These are phyloP conservation scores for Drosophila dunni DNA, from an alignment of 1,140 invertebrate genomes.

Conservation along the genomic window DNA sequence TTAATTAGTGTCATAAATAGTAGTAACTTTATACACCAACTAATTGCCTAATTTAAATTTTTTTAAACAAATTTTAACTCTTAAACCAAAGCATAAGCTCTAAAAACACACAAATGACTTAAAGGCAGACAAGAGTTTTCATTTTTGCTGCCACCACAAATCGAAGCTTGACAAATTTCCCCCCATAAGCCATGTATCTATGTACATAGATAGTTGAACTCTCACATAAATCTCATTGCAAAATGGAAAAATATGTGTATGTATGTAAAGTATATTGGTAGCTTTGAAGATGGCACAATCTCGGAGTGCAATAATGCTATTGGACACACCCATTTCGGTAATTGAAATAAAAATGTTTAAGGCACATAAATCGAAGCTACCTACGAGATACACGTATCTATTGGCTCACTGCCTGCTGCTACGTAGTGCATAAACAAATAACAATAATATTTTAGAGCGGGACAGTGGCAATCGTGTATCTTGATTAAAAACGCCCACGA, in stretches of 20 bases:
- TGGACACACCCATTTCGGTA: slow-evolving; percentile 46
- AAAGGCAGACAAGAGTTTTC: not conserved
- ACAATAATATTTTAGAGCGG: slow-evolving; percentile 51
- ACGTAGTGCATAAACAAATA: slow-evolving; percentile 49
- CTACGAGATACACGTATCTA: slow-evolving; percentile 30
- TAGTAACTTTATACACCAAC: too few species aligned
- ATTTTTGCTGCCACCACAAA: not conserved
- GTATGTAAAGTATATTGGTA: not conserved
- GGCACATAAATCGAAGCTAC: slow-evolving; percentile 32
- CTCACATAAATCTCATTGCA: slow-evolving; percentile 7
- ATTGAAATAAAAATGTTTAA: slow-evolving; percentile 52
- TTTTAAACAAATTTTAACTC: too few species aligned
- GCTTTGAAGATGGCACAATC: slow-evolving; percentile 4
- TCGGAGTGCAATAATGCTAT: slow-evolving; percentile 17
- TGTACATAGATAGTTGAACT: not conserved
- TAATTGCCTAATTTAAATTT: too few species aligned
- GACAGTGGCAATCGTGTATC: slow-evolving; percentile 53
- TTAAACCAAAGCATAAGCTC: not conserved
- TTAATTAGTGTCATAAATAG: too few species aligned
- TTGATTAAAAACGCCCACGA: slow-evolving; percentile 67
- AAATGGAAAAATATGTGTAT: not conserved
- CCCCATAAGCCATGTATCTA: not conserved
- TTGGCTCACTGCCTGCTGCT: not conserved
- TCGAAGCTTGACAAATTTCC: slow-evolving; percentile 5
- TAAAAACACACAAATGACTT: not conserved